Conservation (phyloP, 92 coral and sea anemone species). For the Paragorgia papillata region DNA sequence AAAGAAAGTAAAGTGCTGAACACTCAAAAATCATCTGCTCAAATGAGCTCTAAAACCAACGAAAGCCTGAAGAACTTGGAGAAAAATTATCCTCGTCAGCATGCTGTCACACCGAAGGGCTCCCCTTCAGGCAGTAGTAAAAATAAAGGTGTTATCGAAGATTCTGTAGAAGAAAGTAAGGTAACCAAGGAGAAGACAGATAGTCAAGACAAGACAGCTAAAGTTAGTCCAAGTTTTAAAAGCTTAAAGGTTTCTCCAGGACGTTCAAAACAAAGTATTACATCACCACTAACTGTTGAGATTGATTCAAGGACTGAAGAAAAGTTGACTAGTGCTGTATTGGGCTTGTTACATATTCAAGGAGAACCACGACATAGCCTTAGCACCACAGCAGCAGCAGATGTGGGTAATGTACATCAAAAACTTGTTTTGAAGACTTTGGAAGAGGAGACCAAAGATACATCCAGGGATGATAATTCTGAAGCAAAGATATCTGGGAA, state of each 20-base stretch:
- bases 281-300: slow-evolving; percentile 15
- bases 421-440: neutral
- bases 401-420: too few species aligned
- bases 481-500: neutral
- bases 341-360: slow-evolving; percentile 16
- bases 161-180: neutral
- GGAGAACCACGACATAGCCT: neutral
- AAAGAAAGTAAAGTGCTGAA: neutral
- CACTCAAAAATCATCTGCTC: neutral
- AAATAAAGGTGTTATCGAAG: neutral
- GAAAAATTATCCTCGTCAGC: neutral
- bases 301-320: neutral
- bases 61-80: neutral
- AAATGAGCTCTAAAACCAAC: neutral
- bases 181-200: neutral
- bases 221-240: neutral
- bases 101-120: neutral
- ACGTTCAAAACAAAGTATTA: slow-evolving; percentile 9
- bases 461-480: too few species aligned
- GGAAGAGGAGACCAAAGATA: slow-evolving; percentile 1
- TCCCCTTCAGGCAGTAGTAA: neutral
- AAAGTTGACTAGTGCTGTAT: neutral
- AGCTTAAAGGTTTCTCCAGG: neutral
- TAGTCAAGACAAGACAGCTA: neutral
- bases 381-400: too few species aligned